Evolutionary conservation across 1,140 invertebrate species (phyloP).

Genomic region (Zeugodacus cucurbitae): DNA sequence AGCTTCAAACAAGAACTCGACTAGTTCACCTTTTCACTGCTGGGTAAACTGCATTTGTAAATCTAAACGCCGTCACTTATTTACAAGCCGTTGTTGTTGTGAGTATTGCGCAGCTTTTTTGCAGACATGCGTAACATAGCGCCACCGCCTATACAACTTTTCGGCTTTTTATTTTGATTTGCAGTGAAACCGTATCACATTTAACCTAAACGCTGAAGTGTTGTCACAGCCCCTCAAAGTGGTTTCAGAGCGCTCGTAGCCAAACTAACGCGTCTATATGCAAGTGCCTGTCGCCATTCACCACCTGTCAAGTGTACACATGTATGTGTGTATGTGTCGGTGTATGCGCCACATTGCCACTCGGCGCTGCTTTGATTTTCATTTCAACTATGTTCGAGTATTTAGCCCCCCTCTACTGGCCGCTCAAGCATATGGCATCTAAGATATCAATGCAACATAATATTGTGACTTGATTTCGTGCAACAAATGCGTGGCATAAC

Average conservation of each 20-base stretch:
- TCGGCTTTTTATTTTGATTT: neutral
- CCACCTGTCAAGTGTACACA: neutral
- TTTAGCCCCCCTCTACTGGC: neutral
- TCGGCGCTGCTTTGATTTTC: neutral
- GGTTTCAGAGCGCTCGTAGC: neutral
- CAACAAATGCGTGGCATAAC: conserved; percentile 13
- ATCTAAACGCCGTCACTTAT: no score
- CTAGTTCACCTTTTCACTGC: no score
- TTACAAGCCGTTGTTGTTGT: neutral
- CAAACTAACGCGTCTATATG: neutral
- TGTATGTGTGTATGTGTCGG: neutral
- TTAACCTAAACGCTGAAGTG: neutral
- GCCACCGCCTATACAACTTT: conserved; percentile 13
- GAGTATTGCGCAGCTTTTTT: neutral
- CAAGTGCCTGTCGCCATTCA: neutral
- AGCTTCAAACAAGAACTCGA: no score
- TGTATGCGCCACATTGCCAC: neutral
- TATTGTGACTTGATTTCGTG: conserved; percentile 30
- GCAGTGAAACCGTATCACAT: neutral
- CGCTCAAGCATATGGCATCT: neutral
- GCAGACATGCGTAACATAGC: neutral
- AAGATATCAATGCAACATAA: conserved; percentile 23
- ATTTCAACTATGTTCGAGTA: neutral
- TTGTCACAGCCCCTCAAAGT: neutral
- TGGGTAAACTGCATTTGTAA: no score